Conservation (phyloP, 2,888 invertebrate genomes). For the Mesoligia furuncula region DNA sequence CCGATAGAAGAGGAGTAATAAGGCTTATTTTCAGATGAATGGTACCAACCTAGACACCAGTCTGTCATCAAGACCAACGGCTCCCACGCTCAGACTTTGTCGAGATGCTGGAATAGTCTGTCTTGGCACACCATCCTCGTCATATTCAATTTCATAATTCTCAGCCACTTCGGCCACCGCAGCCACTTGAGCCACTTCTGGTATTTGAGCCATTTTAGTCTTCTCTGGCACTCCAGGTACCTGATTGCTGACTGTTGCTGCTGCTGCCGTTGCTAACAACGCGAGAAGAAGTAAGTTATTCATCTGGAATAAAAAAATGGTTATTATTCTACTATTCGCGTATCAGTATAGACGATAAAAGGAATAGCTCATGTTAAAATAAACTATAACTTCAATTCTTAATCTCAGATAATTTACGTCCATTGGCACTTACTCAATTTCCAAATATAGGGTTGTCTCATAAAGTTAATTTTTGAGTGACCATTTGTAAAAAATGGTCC, state of each 20-base stretch:
- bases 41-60: slow-evolving; percentile 31
- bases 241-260: slow-evolving; percentile 19
- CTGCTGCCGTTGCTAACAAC: slow-evolving; percentile 25
- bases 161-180: neutral
- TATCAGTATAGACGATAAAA: too few relatives aligned
- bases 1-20: neutral
- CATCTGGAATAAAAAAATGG: slow-evolving; percentile 30
- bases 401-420: too few relatives aligned
- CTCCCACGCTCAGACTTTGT: slow-evolving; percentile 23
- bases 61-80: slow-evolving; percentile 32
- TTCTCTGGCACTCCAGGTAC: neutral
- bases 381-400: too few relatives aligned
- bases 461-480: too few relatives aligned
- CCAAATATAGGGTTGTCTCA: too few relatives aligned
- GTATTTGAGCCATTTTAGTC: neutral
- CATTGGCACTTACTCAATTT: too few relatives aligned
- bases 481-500: too few relatives aligned
- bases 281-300: slow-evolving; percentile 25
- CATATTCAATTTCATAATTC: neutral
- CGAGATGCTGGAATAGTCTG: slow-evolving; percentile 10
- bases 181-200: neutral
- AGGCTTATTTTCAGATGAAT: neutral
- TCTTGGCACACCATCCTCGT: slow-evolving; percentile 18
- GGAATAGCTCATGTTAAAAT: too few relatives aligned
- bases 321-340: too few relatives aligned